A percentile compares a stretch with the other conserved stretches of the same genome.
These are phyloP conservation scores for Amblyjoppa proteus DNA, from an alignment of 2,888 invertebrate genomes.

Conservation along the genomic window DNA sequence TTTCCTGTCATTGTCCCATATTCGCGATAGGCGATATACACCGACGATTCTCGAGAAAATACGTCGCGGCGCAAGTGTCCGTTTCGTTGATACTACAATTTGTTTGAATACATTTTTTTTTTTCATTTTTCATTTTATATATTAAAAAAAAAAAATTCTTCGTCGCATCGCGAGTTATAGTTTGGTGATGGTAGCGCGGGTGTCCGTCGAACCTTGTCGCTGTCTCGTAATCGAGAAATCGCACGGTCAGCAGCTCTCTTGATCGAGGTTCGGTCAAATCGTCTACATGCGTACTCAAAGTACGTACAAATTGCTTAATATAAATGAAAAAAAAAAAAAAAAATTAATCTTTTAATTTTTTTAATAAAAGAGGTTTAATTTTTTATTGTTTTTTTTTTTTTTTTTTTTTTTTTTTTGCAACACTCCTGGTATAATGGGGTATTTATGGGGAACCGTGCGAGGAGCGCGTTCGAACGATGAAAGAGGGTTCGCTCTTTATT, in stretches of 20 bases:
- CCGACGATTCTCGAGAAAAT: conserved; percentile 47
- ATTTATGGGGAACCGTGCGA: not conserved
- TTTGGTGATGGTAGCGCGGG: conserved; percentile 60
- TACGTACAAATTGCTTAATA: conserved; percentile 51
- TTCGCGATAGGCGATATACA: conserved; percentile 62
- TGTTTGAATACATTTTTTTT: not conserved
- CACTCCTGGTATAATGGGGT: not conserved
- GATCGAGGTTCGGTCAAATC: conserved; percentile 50
- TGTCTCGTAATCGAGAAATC: conserved; percentile 43
- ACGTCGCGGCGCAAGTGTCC: conserved; percentile 19
- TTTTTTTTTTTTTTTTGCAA: conserved; percentile 3
- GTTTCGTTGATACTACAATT: not conserved
- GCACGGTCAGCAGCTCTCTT: conserved; percentile 32
- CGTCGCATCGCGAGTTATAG: not conserved
- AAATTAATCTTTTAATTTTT: not conserved
- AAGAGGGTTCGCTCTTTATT: not conserved
- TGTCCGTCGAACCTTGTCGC: conserved; percentile 43
- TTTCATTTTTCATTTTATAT: not conserved
- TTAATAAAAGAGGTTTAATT: not conserved
- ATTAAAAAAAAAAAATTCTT: not conserved
- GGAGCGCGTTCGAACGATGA: not conserved
- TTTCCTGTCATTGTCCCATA: conserved; percentile 72
- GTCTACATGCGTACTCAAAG: conserved; percentile 66
- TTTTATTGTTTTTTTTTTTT: not conserved
- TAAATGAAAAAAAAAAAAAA: not conserved